A percentile compares a stretch with the other conserved stretches of the same genome.
Conservation (phyloP, 2,797 vertebrate genomes). For the Sebastolobus altivelis region DNA sequence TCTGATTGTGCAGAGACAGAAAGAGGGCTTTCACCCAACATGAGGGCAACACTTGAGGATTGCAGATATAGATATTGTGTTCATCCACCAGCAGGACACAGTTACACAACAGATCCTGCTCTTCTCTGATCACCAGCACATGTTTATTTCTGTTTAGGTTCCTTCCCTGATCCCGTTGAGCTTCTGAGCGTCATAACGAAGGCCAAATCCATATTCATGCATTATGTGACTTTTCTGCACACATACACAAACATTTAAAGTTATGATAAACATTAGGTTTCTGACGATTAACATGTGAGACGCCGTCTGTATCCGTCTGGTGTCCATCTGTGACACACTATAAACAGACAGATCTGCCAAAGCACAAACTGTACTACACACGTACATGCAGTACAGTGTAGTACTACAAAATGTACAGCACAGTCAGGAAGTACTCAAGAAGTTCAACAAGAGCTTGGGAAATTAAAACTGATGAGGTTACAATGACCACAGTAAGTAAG, state of each 20-base stretch:
- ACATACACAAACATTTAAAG: constrained; percentile 9
- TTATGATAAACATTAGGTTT: constrained; percentile 34
- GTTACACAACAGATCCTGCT: neutral
- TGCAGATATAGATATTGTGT: neutral
- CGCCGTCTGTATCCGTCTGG: neutral
- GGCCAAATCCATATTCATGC: constrained; percentile 20
- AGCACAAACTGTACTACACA: neutral
- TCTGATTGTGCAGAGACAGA: neutral
- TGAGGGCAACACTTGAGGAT: neutral
- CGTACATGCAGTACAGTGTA: neutral
- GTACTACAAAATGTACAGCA: neutral
- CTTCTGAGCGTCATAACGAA: neutral
- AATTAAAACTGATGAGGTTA: neutral
- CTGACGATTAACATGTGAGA: constrained; percentile 43
- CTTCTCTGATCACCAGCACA: constrained; percentile 15
- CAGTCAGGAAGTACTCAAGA: neutral
- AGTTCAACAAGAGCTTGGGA: neutral
- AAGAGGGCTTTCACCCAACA: neutral
- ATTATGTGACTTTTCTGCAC: constrained; percentile 11
- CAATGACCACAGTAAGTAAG: neutral
- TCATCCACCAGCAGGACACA: neutral
- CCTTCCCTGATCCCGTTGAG: neutral
- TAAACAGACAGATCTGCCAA: neutral
- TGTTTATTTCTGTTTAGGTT: constrained; percentile 20
- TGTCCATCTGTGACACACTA: constrained; percentile 41